Evolutionary conservation across 1,140 invertebrate species (phyloP), one percentile per base, ranked within the genome.

Genomic region (Sitobion miscanthi): DNA sequence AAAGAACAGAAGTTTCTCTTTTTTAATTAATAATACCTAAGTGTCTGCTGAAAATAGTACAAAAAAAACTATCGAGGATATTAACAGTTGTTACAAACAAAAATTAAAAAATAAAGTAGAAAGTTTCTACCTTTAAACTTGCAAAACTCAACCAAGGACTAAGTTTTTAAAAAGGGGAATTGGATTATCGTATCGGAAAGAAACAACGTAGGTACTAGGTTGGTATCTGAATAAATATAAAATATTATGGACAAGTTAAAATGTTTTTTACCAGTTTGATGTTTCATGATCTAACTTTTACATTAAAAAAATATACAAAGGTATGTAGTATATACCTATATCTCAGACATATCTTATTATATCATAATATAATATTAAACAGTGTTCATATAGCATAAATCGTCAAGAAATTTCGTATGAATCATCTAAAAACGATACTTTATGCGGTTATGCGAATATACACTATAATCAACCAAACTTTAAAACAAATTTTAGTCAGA

Each of bases 21-120:
- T 57, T 90, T 62, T 90, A 62, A 90, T 90, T 90, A 69, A 90
- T 69, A 45, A 90, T 69, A 69, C 11, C 8, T n/a, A 90, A 90
- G 14, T 49, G 20, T 49, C 17, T n/a, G 5, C 30, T 25, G 20
- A 21, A 25, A 77, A 62, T 42, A 42, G 35, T 11, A 23, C 25
- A 7, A 87, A 21, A 86, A 47, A 38, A 30, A 90, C 21, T 45
- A 90, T 90, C 25, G 2, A 42, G 2, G 38, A 42, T 45, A 90
- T 90, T 90, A 90, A 8, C 45, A 30, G 35, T 42, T 45, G 35
- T 20, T n/a, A n/a, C 62, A 45, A 20, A 69, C 62, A n/a, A 62
- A 45, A 90, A 11, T 42, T 7, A n/a, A 35, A 21, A 90, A 90
- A 23, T 62, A 25, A 25, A 69, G n/a, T 42, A n/a, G 8, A 38